These are phyloP conservation scores for Cyprinodon diabolis DNA, from an alignment of 2,797 vertebrate species.

Conservation along the genomic window DNA sequence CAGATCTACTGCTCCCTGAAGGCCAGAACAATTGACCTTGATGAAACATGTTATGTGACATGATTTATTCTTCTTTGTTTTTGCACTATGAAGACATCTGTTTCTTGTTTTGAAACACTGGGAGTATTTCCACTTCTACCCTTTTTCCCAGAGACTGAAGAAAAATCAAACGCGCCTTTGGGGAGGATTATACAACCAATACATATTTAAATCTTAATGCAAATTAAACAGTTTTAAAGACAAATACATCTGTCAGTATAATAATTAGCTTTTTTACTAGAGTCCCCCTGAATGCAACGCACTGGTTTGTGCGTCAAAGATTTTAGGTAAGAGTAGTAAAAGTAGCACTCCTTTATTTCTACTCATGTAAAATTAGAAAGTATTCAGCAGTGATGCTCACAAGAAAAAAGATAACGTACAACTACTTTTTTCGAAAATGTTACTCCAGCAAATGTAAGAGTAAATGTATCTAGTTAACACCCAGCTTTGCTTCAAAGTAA, in stretches of 20 bases:
- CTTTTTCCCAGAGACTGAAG: constrained; percentile 11
- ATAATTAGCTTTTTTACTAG: background rate
- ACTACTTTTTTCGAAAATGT: too few relatives aligned
- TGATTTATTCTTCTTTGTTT: background rate
- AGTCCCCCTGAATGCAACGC: background rate
- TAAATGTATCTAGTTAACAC: too few relatives aligned
- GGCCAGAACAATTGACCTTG: background rate
- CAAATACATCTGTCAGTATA: background rate
- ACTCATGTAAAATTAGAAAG: too few relatives aligned
- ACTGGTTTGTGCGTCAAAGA: background rate
- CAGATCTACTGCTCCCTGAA: background rate
- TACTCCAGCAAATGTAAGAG: too few relatives aligned
- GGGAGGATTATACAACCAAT: background rate
- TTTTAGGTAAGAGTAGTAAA: too few relatives aligned
- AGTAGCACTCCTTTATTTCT: too few relatives aligned
- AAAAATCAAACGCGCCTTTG: constrained; percentile 2
- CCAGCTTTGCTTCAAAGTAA: background rate
- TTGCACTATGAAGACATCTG: background rate
- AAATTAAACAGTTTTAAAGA: background rate
- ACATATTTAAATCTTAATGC: background rate
- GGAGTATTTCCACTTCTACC: background rate
- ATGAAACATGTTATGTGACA: background rate
- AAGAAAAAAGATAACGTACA: too few relatives aligned
- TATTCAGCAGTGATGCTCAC: too few relatives aligned
- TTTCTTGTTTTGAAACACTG: constrained; percentile 2